Base-by-base conservation (phyloP, 2,797 vertebrate genomes). In the Coendou prehensilis region DNA sequence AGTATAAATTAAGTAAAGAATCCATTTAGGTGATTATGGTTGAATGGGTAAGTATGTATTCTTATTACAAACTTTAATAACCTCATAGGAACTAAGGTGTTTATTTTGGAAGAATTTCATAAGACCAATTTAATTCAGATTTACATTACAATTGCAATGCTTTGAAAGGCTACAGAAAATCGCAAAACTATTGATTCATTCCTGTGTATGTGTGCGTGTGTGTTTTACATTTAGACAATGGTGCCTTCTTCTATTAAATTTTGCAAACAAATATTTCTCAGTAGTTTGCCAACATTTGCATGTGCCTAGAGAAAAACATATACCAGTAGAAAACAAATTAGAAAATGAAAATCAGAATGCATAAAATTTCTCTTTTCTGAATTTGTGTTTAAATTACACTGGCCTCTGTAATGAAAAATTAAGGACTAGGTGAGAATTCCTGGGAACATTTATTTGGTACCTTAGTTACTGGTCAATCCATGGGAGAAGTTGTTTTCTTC, bases 231-330 rank as follows among this genome's bases (percentile, higher is more conserved):
- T 63, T 95, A 80, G 6, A 33, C n/a, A 89, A 54, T 78, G 23
- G 28, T 63, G 26, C 5, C 23, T 84, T 93, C 33, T 86, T 79
- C 73, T 26, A 92, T 6, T 13, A 88, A 64, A 14, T 28, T 84
- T 85, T 85, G n/a, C 87, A 56, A 93, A 81, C 30, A 79, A 85
- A 50, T 69, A 56, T 87, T 85, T 89, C 23, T 96, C 15, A 93
- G 28, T 2, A 86, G 6, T 50, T 69, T 23, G 5, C 6, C 73
- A 30, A 82, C 1, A 76, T 33, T 87, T 71, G 1, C 10, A 75
- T 26, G 4, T 78, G 76, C 20, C 30, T 84, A 85, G 26, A 61
- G 52, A 84, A 90, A 79, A 93, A 75, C 6, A 56, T 0, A 69
- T 2, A 82, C 13, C 0, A 64, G 5, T 88, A 20, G 18, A 88